Conservation (phyloP, 64 coral and sea anemone species). For the Montipora cactus region DNA sequence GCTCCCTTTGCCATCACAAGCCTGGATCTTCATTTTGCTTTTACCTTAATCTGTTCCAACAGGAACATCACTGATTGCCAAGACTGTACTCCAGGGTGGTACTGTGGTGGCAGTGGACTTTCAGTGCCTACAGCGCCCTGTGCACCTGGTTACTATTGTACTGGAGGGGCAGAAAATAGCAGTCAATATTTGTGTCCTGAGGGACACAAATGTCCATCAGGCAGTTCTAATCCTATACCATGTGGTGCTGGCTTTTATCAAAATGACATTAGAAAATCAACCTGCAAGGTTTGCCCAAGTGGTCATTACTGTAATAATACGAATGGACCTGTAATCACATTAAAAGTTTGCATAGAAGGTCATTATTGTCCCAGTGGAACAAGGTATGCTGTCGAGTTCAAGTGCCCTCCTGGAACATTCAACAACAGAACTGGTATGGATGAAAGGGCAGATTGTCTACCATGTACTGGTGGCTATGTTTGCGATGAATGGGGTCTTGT, state of each 20-base stretch:
- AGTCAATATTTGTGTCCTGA: conserved; percentile 75
- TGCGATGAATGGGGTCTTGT: conserved; percentile 96
- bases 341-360: conserved; percentile 72
- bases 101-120: conserved; percentile 85
- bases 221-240: conserved; percentile 77
- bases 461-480: conserved; percentile 82
- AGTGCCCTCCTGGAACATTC: conserved; percentile 90
- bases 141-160: conserved; percentile 86
- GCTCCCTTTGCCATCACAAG: background rate
- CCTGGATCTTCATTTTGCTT: background rate
- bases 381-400: conserved; percentile 78
- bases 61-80: conserved; percentile 95
- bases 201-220: conserved; percentile 80
- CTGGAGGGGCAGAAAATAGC: conserved; percentile 68
- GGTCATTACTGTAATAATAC: conserved; percentile 91
- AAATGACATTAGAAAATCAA: conserved; percentile 64
- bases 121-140: conserved; percentile 67
- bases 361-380: conserved; percentile 87
- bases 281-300: conserved; percentile 67
- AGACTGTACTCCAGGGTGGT: conserved; percentile 87
- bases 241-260: conserved; percentile 89
- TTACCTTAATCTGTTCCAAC: background rate
- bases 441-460: conserved; percentile 64
- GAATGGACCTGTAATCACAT: conserved; percentile 82
- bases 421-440: conserved; percentile 85